Conservation (phyloP, 2,113 vertebrate genomes). For the Bagarius yarrelli region DNA sequence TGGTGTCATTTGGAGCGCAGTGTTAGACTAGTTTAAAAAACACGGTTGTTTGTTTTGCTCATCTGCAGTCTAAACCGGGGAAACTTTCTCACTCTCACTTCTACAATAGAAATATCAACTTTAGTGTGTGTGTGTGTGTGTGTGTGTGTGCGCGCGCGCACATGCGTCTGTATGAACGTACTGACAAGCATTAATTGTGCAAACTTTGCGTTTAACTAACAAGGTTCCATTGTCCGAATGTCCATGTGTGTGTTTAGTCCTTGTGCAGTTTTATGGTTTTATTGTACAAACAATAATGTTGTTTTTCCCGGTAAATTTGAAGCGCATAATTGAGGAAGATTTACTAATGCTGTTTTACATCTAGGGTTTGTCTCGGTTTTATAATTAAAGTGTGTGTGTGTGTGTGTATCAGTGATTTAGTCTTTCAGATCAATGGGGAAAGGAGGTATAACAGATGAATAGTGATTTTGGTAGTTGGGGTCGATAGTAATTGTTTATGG, state of each 20-base stretch:
- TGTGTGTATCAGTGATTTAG: too few species aligned
- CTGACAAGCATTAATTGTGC: neutral
- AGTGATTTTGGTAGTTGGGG: neutral
- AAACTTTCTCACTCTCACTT: neutral
- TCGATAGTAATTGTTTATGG: neutral
- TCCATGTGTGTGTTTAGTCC: neutral
- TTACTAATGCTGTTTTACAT: too few species aligned
- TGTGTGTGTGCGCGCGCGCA: neutral
- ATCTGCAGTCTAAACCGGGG: constrained; percentile 36
- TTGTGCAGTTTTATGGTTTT: neutral
- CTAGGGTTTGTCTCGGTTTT: too few species aligned
- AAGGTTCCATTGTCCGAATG: neutral
- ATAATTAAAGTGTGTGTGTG: too few species aligned
- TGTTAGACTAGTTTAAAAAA: constrained; percentile 24
- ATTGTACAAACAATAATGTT: neutral
- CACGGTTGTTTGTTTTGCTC: constrained; percentile 42
- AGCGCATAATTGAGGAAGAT: too few species aligned
- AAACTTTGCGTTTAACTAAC: neutral
- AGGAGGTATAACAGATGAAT: too few species aligned
- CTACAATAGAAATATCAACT: neutral
- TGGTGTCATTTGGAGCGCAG: constrained; percentile 13
- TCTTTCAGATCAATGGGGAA: too few species aligned
- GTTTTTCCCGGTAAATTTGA: too few species aligned
- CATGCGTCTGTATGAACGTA: neutral
- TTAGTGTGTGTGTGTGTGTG: neutral